phyloP scores from a whole-genome alignment of 2,797 vertebrate species.

The Eulemur mongoz region DNA sequence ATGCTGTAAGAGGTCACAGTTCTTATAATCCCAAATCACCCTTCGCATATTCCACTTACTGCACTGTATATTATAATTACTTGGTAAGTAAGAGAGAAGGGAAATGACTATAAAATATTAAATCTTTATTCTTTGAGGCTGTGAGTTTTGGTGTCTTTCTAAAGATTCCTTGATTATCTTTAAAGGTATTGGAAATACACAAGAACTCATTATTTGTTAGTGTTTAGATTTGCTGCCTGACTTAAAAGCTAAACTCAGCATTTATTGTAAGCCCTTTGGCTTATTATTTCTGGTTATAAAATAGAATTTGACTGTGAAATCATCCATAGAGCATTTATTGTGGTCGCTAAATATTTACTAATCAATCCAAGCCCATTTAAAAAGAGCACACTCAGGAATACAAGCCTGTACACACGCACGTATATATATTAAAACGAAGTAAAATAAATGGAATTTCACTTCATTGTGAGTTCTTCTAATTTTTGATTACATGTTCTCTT shows the following conservation, averaged over 20 bases:
- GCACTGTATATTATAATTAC: background rate
- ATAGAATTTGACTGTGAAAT: background rate
- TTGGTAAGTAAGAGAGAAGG: background rate
- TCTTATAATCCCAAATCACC: background rate
- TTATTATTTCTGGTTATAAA: constrained; percentile 4
- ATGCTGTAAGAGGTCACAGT: background rate
- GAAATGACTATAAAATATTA: background rate
- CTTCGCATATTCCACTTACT: too few relatives aligned
- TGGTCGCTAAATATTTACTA: background rate
- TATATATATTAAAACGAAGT: background rate
- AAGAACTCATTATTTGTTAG: background rate
- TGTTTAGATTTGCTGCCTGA: background rate
- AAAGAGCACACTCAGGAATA: background rate
- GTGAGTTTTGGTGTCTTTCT: background rate
- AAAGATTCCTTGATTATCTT: background rate
- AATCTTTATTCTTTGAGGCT: background rate
- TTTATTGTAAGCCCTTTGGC: background rate
- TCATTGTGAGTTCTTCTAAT: background rate
- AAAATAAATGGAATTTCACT: background rate
- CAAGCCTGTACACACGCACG: background rate
- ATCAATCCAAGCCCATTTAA: background rate
- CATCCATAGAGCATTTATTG: background rate
- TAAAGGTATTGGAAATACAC: background rate
- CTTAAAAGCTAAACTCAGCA: background rate
- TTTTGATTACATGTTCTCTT: constrained; percentile 26